Evolutionary conservation across 2,113 vertebrate species (phyloP), one percentile per base, ranked within the genome.

Genomic region (Tringa solitaria): DNA sequence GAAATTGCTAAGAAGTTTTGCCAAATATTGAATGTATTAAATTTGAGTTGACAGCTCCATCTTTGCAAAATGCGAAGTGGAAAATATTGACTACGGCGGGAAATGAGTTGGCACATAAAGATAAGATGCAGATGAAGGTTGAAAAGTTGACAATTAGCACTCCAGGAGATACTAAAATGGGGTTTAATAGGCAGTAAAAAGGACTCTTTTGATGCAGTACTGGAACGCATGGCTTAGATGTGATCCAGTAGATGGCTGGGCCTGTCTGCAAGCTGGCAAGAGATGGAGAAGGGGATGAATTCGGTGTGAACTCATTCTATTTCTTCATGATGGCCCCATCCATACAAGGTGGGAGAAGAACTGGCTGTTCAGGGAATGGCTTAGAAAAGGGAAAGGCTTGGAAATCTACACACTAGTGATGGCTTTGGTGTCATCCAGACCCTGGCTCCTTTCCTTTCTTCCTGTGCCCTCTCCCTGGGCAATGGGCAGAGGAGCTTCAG

Each of bases 31-130:
- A 41, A 53, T 54, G 27, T 54, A 90, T 72, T 91, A 64, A 89
- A 92, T 95, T 70, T 46, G 48, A 63, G 10, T 59, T 93, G 81
- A 93, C 84, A 90, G 75, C 67, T 91, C 80, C 18, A 64, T 82
- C 74, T 79, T 45, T 76, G 60, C 80, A 69, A 91, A 93, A 69
- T 22, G 28, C 65, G 65, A 59, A 90, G 64, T 37, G 48, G 53
- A 48, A 86, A 90, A 69, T 56, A 63, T 5, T 12, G 19, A 72
- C 33, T 54, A 1, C 3, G 8, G 13, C 51, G 67, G 69, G 68
- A 46, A 94, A 70, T 50, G 28, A 85, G 50, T 48, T 81, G 65
- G 68, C 57, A 68, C 21, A 14, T 69, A 12, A 82, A 84, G 43
- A 50, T 39, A 57, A 78, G 61, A 59, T 26, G 45, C 64, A 76